These are phyloP conservation scores for Rostratula benghalensis DNA, from an alignment of 2,113 vertebrate genomes.

Conservation along the genomic window DNA sequence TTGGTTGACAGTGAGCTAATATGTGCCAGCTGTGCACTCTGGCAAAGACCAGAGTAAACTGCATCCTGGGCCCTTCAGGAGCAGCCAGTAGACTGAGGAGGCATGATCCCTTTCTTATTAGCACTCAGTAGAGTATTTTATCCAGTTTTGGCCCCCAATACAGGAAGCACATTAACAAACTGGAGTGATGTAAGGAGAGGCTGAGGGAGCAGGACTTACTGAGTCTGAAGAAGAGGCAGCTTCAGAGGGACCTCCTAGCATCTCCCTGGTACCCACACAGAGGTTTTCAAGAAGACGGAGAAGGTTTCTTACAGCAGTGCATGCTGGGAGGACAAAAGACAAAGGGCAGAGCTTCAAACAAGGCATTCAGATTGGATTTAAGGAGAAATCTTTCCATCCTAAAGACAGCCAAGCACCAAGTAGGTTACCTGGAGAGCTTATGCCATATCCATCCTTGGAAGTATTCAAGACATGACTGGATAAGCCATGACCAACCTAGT, in stretches of 20 bases:
- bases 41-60: neutral
- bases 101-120: neutral
- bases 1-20: neutral
- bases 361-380: neutral
- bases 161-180: neutral
- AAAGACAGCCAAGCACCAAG: neutral
- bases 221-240: neutral
- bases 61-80: neutral
- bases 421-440: neutral
- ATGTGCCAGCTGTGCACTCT: neutral
- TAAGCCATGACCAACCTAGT: neutral
- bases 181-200: neutral
- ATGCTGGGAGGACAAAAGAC: neutral
- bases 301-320: neutral
- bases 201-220: neutral
- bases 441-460: neutral
- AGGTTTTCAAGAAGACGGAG: neutral
- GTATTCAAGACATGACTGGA: neutral
- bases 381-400: neutral
- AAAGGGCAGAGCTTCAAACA: neutral
- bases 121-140: neutral
- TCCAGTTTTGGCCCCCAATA: neutral
- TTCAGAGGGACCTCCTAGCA: neutral
- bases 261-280: neutral
- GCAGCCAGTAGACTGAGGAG: neutral